Percentiles rank a stretch among this genome's conserved stretches.
phyloP scores from a whole-genome alignment of 2,888 invertebrate species.

The Dicyrtoma fusca region DNA sequence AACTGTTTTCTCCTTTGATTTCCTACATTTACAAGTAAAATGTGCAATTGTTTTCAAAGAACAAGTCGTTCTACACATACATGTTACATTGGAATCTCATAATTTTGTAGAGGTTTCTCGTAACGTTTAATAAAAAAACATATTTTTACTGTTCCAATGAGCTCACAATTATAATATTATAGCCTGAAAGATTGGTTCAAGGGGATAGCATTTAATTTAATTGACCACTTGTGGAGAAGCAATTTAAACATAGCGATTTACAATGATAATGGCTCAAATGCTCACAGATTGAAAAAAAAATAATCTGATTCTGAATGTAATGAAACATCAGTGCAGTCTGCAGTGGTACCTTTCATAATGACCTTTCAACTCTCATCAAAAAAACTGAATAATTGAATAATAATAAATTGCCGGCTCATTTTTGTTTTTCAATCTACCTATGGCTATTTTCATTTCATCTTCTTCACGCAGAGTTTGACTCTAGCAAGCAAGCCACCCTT shows the following conservation, averaged over 20 bases:
- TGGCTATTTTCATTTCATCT: no score
- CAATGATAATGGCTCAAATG: constrained; percentile 1
- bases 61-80: no score
- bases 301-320: constrained; percentile 19
- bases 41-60: no score
- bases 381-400: background rate
- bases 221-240: constrained; percentile 31
- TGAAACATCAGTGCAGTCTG: background rate
- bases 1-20: no score
- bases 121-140: background rate
- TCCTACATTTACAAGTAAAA: no score
- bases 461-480: no score
- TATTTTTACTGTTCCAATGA: no score
- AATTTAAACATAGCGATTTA: constrained; percentile 18
- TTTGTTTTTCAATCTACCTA: no score
- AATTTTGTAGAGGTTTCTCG: background rate
- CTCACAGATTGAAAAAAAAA: background rate
- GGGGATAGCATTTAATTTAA: constrained; percentile 19
- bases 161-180: background rate
- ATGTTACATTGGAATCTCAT: no score
- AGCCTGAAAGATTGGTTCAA: background rate
- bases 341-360: background rate
- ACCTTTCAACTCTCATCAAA: background rate
- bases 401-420: no score
- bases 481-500: no score